Percentiles rank a stretch among this genome's conserved stretches.
Conservation (phyloP, 2,888 invertebrate genomes). For the Pachymerium ferrugineum region DNA sequence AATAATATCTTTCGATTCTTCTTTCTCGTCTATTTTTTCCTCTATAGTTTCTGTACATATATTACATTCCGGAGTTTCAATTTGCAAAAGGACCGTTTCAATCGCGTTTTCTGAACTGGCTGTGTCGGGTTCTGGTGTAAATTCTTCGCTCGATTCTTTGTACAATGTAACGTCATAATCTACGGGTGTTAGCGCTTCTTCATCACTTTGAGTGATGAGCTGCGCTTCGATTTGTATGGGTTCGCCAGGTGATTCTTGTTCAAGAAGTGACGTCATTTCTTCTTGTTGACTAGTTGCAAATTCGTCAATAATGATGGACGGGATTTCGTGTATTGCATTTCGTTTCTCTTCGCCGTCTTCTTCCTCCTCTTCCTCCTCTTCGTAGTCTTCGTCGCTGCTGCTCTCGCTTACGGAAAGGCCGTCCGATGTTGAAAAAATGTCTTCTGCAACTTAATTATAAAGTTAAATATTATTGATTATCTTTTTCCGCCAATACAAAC, state of each 20-base stretch:
- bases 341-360: constrained; percentile 57
- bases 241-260: background rate
- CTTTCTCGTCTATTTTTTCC: background rate
- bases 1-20: constrained; percentile 34
- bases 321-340: constrained; percentile 72
- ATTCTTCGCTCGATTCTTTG: background rate
- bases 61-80: background rate
- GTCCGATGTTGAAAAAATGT: background rate
- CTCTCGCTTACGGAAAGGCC: background rate
- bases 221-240: background rate
- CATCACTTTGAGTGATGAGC: background rate
- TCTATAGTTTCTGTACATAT: background rate
- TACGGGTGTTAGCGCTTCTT: background rate
- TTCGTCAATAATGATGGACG: constrained; percentile 69
- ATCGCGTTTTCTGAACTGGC: background rate
- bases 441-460: background rate
- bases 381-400: constrained; percentile 37
- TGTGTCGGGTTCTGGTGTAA: constrained; percentile 1
- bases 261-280: background rate
- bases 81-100: background rate
- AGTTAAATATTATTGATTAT: background rate
- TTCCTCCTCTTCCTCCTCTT: constrained; percentile 50
- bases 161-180: background rate
- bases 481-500: too few species aligned
- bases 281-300: constrained; percentile 36